Conservation (phyloP, 2,113 vertebrate genomes). For the Phylloscopus whistleri region DNA sequence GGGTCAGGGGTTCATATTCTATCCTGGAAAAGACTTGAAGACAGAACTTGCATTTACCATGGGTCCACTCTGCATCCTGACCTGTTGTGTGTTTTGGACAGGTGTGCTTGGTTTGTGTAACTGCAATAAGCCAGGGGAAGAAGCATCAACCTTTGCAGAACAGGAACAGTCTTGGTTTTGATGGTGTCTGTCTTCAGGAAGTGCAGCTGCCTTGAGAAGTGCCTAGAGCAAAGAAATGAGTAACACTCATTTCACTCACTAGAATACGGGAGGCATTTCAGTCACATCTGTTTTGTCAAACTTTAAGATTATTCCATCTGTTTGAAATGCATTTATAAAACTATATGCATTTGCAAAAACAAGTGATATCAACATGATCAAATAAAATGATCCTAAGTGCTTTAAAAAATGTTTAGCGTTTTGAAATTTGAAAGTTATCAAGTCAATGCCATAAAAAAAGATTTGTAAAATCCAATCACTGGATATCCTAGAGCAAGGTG, state of each 20-base stretch:
- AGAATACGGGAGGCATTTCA: background rate
- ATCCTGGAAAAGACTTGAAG: background rate
- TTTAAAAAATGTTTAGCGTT: background rate
- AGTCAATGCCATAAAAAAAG: background rate
- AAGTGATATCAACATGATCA: background rate
- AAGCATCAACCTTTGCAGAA: background rate
- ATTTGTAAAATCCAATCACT: background rate
- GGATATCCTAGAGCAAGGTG: background rate
- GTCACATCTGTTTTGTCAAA: background rate
- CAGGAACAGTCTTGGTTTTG: background rate
- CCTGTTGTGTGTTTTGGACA: background rate
- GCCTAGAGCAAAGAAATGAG: background rate
- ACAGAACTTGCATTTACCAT: background rate
- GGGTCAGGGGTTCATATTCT: background rate
- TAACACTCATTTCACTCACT: background rate
- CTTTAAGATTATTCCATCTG: background rate
- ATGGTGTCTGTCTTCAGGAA: background rate
- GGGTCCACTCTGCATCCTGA: background rate
- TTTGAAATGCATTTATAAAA: background rate
- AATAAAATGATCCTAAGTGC: background rate
- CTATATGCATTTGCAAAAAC: background rate
- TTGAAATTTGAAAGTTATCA: background rate
- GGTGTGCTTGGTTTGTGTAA: background rate
- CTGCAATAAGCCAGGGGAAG: background rate
- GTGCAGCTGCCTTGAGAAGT: background rate